Base-by-base conservation (phyloP, 2,888 invertebrate genomes). In the Seladonia tumulorum region DNA sequence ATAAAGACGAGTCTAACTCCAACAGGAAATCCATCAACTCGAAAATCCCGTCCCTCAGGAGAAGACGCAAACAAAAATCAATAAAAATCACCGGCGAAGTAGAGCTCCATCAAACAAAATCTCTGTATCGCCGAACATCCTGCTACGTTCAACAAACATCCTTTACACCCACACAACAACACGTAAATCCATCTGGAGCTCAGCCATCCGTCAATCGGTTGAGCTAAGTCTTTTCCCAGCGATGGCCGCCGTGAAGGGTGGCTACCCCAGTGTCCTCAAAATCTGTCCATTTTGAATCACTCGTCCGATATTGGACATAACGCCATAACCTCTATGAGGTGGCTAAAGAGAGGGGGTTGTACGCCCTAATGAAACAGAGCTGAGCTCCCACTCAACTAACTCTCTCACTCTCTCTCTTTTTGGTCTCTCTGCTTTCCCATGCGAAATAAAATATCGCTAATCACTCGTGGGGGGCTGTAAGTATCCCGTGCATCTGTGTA, bases 401-500 rank as follows among this genome's bases (percentile, higher is more conserved):
- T 94, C 94, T 95, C 94, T 94, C 94, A 94, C 53, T 53, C 45
- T 45, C 45, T 53, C 53, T 53, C 49, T 53, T 22, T 18, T 22
- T 49, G 94, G 94, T 95, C 95, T 94, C 95, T 94, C 94, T 92
- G 93, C 93, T 94, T 95, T 95, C 95, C 95, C 95, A 95, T 95
- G 95, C 93, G 95, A 95, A 95, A 95, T 95, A 95, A 95, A 95
- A 95, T 95, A 95, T 95, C 93, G 94, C 95, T 95, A 95, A 95
- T 95, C 94, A 95, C 94, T 93, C 93, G 94, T 92, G 90, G 90
- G 94, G 94, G 93, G 63, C 92, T 91, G 92, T 94, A 93, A 94
- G 89, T 90, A 85, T 86, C 85, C 87, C 90, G 89, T 90, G 91
- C 91, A 92, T 92, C 90, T 92, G 92, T 91, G 90, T 91, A 87